These are phyloP conservation scores for Venustaconcha ellipsiformis DNA, from an alignment of 1,140 invertebrate genomes.

Conservation along the genomic window DNA sequence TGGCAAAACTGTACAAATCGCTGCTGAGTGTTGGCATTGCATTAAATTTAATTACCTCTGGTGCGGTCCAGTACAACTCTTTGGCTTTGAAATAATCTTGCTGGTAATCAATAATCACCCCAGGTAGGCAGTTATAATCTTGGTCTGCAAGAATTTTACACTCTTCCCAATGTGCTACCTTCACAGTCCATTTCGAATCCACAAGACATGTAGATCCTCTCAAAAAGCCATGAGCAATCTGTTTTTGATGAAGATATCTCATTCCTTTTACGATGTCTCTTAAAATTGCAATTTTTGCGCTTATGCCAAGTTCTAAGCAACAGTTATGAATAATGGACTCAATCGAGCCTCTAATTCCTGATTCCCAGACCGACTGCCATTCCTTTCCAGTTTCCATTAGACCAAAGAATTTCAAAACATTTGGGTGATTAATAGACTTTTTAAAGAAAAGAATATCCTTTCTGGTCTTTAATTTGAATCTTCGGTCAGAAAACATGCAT, in stretches of 20 bases:
- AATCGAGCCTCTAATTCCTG: constrained; percentile 44
- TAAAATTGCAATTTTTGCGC: constrained; percentile 48
- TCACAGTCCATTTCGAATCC: constrained; percentile 56
- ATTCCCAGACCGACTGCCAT: constrained; percentile 42
- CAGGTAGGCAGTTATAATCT: background rate
- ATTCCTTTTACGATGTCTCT: constrained; percentile 51
- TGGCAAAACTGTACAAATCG: constrained; percentile 52
- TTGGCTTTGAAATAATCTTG: constrained; percentile 10
- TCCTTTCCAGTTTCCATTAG: constrained; percentile 40
- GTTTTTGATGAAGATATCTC: constrained; percentile 47
- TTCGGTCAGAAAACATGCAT: background rate
- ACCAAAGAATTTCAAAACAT: constrained; percentile 54
- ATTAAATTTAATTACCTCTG: constrained; percentile 43
- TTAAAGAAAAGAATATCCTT: constrained; percentile 49
- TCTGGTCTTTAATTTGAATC: constrained; percentile 30
- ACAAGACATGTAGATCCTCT: constrained; percentile 46
- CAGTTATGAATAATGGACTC: constrained; percentile 46
- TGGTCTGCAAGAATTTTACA: background rate
- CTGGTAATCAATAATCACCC: background rate
- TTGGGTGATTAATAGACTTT: constrained; percentile 44
- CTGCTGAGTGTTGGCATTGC: constrained; percentile 21
- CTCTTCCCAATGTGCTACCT: constrained; percentile 53
- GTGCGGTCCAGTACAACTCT: constrained; percentile 48
- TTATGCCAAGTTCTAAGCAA: constrained; percentile 45
- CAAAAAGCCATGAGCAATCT: constrained; percentile 53